These are phyloP conservation scores for Sinocyclocheilus rhinocerous DNA, from an alignment of 2,113 vertebrate species.

Conservation along the genomic window DNA sequence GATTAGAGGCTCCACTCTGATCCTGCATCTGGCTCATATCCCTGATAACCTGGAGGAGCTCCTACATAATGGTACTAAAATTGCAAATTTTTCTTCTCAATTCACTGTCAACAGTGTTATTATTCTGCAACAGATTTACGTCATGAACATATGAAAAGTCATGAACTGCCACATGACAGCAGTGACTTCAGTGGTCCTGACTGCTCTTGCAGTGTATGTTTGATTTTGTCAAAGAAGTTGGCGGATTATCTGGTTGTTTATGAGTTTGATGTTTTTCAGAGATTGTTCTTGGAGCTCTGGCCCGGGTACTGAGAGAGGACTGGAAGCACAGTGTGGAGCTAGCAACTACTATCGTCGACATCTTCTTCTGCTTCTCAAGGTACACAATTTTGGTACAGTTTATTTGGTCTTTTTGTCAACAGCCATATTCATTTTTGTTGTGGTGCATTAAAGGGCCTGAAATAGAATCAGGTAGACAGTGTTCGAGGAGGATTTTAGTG, in stretches of 20 bases:
- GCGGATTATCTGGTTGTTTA: neutral
- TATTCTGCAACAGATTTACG: neutral
- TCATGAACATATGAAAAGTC: neutral
- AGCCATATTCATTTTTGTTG: neutral
- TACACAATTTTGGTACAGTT: conserved; percentile 56
- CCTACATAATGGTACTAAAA: conserved; percentile 80
- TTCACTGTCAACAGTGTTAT: neutral
- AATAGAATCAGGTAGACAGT: neutral
- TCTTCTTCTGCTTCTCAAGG: conserved; percentile 97
- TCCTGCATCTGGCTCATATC: conserved; percentile 89
- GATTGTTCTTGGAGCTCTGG: conserved; percentile 84
- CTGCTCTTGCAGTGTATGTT: neutral
- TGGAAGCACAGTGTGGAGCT: conserved; percentile 93
- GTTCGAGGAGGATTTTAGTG: neutral
- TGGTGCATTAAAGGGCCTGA: neutral
- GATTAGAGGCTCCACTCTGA: conserved; percentile 86
- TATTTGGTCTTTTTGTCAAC: neutral
- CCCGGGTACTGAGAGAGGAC: conserved; percentile 89
- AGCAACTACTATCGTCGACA: conserved; percentile 89
- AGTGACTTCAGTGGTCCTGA: neutral
- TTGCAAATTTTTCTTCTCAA: neutral
- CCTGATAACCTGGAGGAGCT: conserved; percentile 92
- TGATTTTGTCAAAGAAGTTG: neutral
- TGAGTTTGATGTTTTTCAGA: conserved; percentile 41
- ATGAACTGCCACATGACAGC: neutral